Percentiles rank a stretch among this genome's conserved stretches.
phyloP scores from a whole-genome alignment of 2,888 invertebrate genomes.

The Abscondita cerata region DNA sequence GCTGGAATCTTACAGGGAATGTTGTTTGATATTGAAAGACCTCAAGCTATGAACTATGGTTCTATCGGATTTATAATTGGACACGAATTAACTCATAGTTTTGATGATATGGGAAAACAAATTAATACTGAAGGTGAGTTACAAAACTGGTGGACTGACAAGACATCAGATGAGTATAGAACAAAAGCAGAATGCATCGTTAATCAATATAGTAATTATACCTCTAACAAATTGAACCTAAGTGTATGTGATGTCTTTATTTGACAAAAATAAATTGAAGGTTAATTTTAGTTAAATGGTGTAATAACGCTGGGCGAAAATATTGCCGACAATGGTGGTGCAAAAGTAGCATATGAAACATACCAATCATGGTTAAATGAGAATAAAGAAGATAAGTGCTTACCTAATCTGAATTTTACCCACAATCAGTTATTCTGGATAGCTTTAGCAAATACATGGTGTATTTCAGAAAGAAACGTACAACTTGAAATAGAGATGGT shows the following conservation, averaged over 20 bases:
- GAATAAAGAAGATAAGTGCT: constrained; percentile 60
- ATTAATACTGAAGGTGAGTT: constrained; percentile 17
- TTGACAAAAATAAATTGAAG: too few species aligned
- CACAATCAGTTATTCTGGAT: constrained; percentile 81
- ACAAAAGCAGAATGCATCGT: constrained; percentile 3
- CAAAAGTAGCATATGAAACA: constrained; percentile 72
- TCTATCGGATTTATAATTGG: constrained; percentile 86
- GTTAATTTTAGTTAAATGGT: constrained; percentile 84
- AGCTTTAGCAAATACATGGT: constrained; percentile 85
- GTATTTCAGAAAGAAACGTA: constrained; percentile 74
- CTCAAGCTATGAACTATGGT: constrained; percentile 86
- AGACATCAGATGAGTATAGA: not conserved
- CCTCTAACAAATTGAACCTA: not conserved
- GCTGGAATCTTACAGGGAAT: constrained; percentile 87
- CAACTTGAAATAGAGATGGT: constrained; percentile 73
- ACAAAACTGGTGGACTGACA: constrained; percentile 64
- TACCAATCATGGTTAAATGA: constrained; percentile 77
- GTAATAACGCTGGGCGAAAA: constrained; percentile 91
- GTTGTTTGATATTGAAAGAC: constrained; percentile 83
- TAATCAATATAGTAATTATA: not conserved
- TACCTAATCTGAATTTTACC: constrained; percentile 75
- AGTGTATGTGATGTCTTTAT: too few species aligned
- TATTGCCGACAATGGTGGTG: constrained; percentile 91
- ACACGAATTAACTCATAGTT: constrained; percentile 86
- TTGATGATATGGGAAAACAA: constrained; percentile 59